Percentiles rank a stretch among this genome's conserved stretches.
phyloP scores from a whole-genome alignment of 1,140 invertebrate genomes.

The Drosophila oshimai region DNA sequence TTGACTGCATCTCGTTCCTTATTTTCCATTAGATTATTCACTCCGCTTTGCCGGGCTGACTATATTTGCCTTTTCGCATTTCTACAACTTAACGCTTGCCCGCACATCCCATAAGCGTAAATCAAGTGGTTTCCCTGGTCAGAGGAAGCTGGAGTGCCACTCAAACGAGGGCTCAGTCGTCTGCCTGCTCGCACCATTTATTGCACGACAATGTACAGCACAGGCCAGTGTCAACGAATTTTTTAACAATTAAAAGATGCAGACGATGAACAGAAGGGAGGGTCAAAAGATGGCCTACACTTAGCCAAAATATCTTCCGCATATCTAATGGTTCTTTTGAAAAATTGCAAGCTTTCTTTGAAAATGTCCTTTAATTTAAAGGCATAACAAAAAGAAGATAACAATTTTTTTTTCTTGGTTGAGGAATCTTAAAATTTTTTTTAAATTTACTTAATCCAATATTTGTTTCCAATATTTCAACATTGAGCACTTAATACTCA shows the following conservation, averaged over 20 bases:
- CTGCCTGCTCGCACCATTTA: constrained; percentile 20
- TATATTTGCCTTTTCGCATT: constrained; percentile 54
- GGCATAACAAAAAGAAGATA: too few species aligned
- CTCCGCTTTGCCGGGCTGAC: constrained; percentile 12
- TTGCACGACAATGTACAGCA: constrained; percentile 46
- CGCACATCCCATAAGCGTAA: constrained; percentile 54
- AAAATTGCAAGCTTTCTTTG: too few species aligned
- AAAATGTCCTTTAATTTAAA: too few species aligned
- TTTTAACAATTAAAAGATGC: constrained; percentile 45
- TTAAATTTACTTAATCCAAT: too few species aligned
- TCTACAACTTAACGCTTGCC: constrained; percentile 58
- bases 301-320: background rate
- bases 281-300: background rate
- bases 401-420: too few species aligned
- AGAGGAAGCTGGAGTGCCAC: constrained; percentile 6
- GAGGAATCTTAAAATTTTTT: too few species aligned
- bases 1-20: constrained; percentile 55
- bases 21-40: constrained; percentile 25
- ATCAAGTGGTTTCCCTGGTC: constrained; percentile 43
- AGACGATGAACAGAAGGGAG: background rate
- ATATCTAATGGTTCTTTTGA: too few species aligned
- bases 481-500: too few species aligned
- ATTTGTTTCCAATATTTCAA: too few species aligned
- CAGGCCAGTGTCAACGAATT: constrained; percentile 21
- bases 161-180: constrained; percentile 14